Percentiles rank a stretch among this genome's conserved stretches.
Evolutionary conservation across 2,797 vertebrate genomes (phyloP).

Genomic region (Hapalemur alaotrensis): DNA sequence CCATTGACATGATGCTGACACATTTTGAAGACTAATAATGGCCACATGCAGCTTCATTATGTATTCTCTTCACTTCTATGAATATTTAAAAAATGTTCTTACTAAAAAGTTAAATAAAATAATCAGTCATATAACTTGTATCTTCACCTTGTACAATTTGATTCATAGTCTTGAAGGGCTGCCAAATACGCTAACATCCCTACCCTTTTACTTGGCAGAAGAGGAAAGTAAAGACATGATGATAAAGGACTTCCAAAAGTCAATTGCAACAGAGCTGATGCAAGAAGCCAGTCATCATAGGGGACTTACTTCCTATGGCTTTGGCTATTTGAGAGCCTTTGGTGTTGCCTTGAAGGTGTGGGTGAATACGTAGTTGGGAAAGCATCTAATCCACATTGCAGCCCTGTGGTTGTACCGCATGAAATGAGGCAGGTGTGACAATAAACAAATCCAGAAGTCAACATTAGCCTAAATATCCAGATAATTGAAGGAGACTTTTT

Average conservation of each 20-base stretch:
- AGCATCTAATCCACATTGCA: not conserved
- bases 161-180: not conserved
- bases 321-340: not conserved
- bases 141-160: not conserved
- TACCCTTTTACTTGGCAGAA: not conserved
- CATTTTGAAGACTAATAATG: not conserved
- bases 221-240: not conserved
- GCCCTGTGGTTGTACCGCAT: not conserved
- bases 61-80: not conserved
- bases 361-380: not conserved
- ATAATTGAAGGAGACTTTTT: not conserved
- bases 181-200: not conserved
- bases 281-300: not conserved
- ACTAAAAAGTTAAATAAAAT: conserved; percentile 3
- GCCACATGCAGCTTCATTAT: not conserved
- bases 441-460: not conserved
- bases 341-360: not conserved
- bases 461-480: not conserved
- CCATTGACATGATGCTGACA: not conserved
- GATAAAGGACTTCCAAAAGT: not conserved
- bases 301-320: not conserved
- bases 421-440: not conserved
- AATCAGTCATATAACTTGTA: not conserved
- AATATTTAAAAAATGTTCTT: not conserved
- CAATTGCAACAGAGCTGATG: not conserved